Evolutionary conservation across 2,888 invertebrate species (phyloP), one percentile per base, ranked within the genome.

Genomic region (Seira ritae): DNA sequence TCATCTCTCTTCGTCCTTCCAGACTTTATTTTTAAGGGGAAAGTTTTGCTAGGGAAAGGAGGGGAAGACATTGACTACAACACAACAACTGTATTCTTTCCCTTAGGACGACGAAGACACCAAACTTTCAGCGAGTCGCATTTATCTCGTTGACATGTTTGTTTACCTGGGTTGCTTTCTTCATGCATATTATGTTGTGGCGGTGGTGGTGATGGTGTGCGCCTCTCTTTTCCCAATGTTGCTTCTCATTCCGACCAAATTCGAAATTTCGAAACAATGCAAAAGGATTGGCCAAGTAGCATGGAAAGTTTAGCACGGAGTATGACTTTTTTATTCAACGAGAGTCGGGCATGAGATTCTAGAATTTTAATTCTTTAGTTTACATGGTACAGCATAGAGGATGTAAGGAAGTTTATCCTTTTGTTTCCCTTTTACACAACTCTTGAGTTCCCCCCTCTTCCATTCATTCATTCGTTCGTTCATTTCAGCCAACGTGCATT

Each of bases 121-220:
- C n/a, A 3, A 50, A 50, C 15, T 15, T 50, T 50, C 50, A 50
- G 50, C 50, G 50, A 50, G 3, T 50, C 50, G 50, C 67, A 75
- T 75, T 75, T 74, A 74, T 74, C 67, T 75, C 67, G 22, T 55
- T 75, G 75, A 75, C 75, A 67, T 75, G 75, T 75, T 75, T 75
- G 75, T 75, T 75, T 75, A 75, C 75, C 75, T 75, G 75, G 55
- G 12, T 15, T 2, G 15, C 50, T n/a, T 50, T n/a, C n/a, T n/a
- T 31, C 31, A 31, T 31, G 31, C 31, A 31, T 31, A 31, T 4
- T 8, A 31, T 31, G 31, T 31, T 31, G 8, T 4, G 31, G 31
- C 8, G 31, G 8, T 31, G n/a, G n/a, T n/a, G n/a, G n/a, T n/a
- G n/a, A n/a, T n/a, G n/a, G n/a, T n/a, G n/a, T n/a, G n/a, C n/a